Percentiles rank a stretch among this genome's conserved stretches.
Evolutionary conservation across 2,797 vertebrate species (phyloP).

Genomic region (Scolopax rusticola): DNA sequence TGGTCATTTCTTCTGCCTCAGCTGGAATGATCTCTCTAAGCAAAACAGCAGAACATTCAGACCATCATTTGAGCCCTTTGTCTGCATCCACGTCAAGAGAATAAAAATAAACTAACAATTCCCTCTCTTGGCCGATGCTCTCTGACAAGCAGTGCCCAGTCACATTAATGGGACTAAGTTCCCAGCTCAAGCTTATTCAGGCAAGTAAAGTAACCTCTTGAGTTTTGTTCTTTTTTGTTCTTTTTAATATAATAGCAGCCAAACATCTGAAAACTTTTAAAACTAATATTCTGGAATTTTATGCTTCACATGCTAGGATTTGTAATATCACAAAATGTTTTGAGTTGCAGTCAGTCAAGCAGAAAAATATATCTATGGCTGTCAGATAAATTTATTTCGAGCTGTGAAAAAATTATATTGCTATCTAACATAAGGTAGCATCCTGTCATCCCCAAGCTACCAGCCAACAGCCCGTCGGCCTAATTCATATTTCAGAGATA

Average conservation of each 20-base stretch:
- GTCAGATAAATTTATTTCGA: constrained; percentile 52
- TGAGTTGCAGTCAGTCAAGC: constrained; percentile 32
- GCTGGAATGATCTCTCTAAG: neutral
- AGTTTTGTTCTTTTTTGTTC: neutral
- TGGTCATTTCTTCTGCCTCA: neutral
- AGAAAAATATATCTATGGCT: constrained; percentile 40
- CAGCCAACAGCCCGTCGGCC: neutral
- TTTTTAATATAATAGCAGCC: neutral
- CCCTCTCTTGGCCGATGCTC: neutral
- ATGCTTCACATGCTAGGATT: constrained; percentile 11
- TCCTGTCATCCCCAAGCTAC: neutral
- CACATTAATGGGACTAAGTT: neutral
- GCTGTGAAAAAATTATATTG: neutral
- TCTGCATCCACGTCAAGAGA: neutral
- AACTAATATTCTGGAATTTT: constrained; percentile 33
- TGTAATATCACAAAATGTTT: constrained; percentile 34
- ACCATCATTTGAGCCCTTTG: neutral
- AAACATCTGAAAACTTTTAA: constrained; percentile 32
- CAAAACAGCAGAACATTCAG: neutral
- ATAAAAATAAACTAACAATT: neutral
- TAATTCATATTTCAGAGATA: neutral
- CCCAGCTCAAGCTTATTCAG: neutral
- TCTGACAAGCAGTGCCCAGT: neutral
- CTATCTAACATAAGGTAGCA: constrained; percentile 17
- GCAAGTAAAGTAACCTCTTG: neutral